Conservation (phyloP, 1,140 invertebrate species). For the Pogonus chalceus region DNA sequence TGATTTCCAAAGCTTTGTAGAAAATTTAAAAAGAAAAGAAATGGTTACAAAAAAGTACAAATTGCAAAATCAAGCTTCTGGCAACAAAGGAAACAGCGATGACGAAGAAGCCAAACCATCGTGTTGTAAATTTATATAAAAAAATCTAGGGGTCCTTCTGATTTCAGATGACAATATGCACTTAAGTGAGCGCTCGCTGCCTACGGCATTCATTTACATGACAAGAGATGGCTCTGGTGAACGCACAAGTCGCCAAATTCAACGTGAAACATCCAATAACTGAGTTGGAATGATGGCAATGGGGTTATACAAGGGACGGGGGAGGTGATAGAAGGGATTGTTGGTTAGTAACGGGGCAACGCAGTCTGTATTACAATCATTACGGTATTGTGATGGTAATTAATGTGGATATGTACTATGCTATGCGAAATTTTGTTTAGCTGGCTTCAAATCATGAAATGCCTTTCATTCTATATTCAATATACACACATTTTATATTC, state of each 20-base stretch:
- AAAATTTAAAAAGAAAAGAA: not conserved
- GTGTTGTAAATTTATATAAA: constrained; percentile 6
- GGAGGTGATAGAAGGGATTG: not conserved
- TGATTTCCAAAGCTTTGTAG: not conserved
- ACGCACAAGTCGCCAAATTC: constrained; percentile 6
- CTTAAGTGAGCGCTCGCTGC: constrained; percentile 1
- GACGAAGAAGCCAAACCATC: not conserved
- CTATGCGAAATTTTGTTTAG: constrained; percentile 1
- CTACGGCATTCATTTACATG: constrained; percentile 2
- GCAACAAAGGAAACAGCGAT: not conserved
- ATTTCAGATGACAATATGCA: constrained; percentile 7
- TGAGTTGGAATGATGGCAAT: too few relatives aligned
- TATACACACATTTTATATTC: too few relatives aligned
- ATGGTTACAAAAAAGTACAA: constrained; percentile 1
- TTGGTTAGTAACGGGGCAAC: not conserved
- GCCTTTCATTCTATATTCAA: too few relatives aligned
- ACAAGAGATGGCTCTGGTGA: constrained; percentile 4
- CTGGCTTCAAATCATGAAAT: not conserved
- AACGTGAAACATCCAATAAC: constrained; percentile 6
- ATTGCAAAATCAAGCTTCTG: constrained; percentile 7
- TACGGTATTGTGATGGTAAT: constrained; percentile 4
- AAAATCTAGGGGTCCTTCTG: not conserved
- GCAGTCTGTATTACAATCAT: constrained; percentile 2
- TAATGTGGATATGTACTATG: not conserved
- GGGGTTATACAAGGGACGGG: too few relatives aligned